phyloP scores from a whole-genome alignment of 1,140 invertebrate species.

The Archivesica marissinica region DNA sequence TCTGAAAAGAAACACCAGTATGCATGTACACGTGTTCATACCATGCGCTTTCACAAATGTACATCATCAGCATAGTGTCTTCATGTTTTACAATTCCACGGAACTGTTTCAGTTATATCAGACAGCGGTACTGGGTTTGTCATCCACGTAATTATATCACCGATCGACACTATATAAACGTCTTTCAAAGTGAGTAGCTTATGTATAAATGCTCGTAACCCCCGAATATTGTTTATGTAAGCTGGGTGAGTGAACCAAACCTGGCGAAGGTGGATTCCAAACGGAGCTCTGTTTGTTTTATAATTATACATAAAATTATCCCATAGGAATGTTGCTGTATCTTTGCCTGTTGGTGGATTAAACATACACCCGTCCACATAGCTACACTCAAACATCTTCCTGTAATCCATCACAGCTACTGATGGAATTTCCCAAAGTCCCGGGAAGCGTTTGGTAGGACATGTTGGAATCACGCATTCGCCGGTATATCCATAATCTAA shows the following conservation, averaged over 20 bases:
- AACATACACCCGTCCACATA: slow-evolving; percentile 63
- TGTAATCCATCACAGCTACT: slow-evolving; percentile 39
- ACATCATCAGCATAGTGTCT: too few relatives aligned
- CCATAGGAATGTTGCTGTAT: slow-evolving; percentile 46
- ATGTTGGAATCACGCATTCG: slow-evolving; percentile 52
- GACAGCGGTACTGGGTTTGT: slow-evolving; percentile 39
- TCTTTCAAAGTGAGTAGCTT: slow-evolving; percentile 46
- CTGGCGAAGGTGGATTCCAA: slow-evolving; percentile 55
- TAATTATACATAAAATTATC: slow-evolving; percentile 57
- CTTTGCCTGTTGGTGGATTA: slow-evolving; percentile 43
- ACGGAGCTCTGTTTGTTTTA: slow-evolving; percentile 46
- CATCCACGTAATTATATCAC: slow-evolving; percentile 59
- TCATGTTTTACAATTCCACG: slow-evolving; percentile 46
- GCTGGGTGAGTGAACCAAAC: slow-evolving; percentile 61
- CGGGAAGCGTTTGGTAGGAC: slow-evolving; percentile 46
- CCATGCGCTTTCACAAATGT: too few relatives aligned
- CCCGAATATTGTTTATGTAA: slow-evolving; percentile 49
- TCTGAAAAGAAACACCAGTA: too few relatives aligned
- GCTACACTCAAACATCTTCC: slow-evolving; percentile 54
- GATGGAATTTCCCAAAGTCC: slow-evolving; percentile 59
- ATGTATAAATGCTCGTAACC: slow-evolving; percentile 28
- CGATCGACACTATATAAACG: slow-evolving; percentile 42
- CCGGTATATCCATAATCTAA: slow-evolving; percentile 56
- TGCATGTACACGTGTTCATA: too few relatives aligned
- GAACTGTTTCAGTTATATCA: slow-evolving; percentile 7